phyloP scores from a whole-genome alignment of 1,140 invertebrate genomes.

The Chrysomallon squamiferum region DNA sequence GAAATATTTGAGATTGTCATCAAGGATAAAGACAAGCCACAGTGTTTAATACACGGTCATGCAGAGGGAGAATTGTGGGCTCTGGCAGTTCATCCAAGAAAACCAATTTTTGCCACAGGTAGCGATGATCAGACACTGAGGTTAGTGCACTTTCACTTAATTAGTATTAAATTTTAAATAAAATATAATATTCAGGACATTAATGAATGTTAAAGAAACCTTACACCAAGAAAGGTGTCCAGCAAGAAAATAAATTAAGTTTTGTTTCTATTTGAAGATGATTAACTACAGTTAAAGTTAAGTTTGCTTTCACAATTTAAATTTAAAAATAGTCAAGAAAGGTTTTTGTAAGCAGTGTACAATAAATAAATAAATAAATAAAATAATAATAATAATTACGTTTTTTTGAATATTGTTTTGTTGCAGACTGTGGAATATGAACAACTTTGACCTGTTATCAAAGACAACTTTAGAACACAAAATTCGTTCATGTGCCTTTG shows the following conservation, averaged over 20 bases:
- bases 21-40: constrained; percentile 44
- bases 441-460: constrained; percentile 51
- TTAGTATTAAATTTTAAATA: too few relatives aligned
- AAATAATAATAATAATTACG: not conserved
- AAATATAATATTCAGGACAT: too few relatives aligned
- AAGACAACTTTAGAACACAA: constrained; percentile 57
- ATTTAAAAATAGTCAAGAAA: too few relatives aligned
- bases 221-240: too few relatives aligned
- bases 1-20: constrained; percentile 60
- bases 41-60: constrained; percentile 60
- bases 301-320: too few relatives aligned
- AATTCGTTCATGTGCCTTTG: constrained; percentile 61
- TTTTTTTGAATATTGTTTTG: constrained; percentile 12
- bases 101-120: constrained; percentile 62
- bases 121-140: constrained; percentile 64
- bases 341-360: too few relatives aligned
- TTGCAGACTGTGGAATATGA: constrained; percentile 60
- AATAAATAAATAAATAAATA: too few relatives aligned
- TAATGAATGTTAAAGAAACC: too few relatives aligned
- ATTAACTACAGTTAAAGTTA: too few relatives aligned
- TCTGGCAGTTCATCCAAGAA: constrained; percentile 58
- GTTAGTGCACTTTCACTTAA: constrained; percentile 22
- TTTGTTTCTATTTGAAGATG: too few relatives aligned
- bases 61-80: constrained; percentile 64
- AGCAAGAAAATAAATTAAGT: too few relatives aligned